phyloP scores from a whole-genome alignment of 2,888 invertebrate genomes.

The Cryptus armator region DNA sequence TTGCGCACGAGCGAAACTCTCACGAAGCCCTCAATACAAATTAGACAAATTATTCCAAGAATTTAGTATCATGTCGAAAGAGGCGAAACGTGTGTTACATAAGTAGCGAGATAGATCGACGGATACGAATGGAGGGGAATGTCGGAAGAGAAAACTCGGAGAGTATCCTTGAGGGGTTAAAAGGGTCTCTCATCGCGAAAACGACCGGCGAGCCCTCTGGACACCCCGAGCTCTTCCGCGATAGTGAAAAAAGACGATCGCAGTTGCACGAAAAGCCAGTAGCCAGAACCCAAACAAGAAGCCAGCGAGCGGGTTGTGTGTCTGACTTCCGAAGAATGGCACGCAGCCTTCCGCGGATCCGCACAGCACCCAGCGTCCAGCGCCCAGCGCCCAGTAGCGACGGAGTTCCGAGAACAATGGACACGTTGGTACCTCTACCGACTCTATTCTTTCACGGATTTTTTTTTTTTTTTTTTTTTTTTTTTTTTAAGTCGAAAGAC shows the following conservation, averaged over 20 bases:
- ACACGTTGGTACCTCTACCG: conserved; percentile 49
- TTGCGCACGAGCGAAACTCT: not conserved
- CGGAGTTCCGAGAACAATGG: conserved; percentile 66
- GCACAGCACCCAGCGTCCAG: conserved; percentile 44
- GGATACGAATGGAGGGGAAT: conserved; percentile 31
- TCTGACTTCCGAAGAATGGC: conserved; percentile 60
- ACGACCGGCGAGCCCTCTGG: conserved; percentile 29
- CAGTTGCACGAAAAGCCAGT: conserved; percentile 39
- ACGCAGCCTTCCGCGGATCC: conserved; percentile 59
- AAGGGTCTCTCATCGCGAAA: not conserved
- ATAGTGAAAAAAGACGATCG: conserved; percentile 50
- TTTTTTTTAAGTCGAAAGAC: conserved; percentile 31
- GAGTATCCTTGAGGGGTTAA: conserved; percentile 4
- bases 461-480: conserved; percentile 24
- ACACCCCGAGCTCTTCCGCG: conserved; percentile 55
- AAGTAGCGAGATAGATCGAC: not conserved
- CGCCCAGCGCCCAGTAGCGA: conserved; percentile 36
- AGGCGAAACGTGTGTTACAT: not conserved
- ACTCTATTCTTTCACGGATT: conserved; percentile 48
- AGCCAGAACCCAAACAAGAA: conserved; percentile 36
- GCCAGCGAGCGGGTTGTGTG: conserved; percentile 30
- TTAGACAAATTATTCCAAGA: too few species aligned
- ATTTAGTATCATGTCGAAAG: not conserved
- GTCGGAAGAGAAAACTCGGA: not conserved
- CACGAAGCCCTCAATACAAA: too few species aligned